Evolutionary conservation across 2,888 invertebrate species (phyloP).

Genomic region (Callosobruchus maculatus): DNA sequence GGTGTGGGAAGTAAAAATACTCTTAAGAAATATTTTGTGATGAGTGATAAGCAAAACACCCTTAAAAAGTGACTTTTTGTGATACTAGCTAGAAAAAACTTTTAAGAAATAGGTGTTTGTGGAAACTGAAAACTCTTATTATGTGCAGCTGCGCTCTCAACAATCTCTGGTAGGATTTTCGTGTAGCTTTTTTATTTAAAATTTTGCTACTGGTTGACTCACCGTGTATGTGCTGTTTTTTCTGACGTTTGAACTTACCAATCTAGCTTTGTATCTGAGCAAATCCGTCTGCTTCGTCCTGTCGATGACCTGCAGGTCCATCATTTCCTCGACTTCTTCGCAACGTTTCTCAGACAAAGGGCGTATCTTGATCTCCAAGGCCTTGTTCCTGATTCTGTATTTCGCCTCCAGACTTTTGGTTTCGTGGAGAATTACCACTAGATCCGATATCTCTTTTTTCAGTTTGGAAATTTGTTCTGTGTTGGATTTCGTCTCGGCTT

Average conservation of each 20-base stretch:
- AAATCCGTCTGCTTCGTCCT: constrained; percentile 71
- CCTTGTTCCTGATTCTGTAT: constrained; percentile 29
- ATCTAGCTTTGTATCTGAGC: constrained; percentile 64
- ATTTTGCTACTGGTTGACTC: too few relatives aligned
- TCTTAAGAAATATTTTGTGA: too few relatives aligned
- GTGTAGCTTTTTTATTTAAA: too few relatives aligned
- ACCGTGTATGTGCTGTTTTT: too few relatives aligned
- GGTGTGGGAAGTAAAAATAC: too few relatives aligned
- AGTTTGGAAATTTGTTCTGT: constrained; percentile 65
- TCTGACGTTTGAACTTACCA: constrained; percentile 44
- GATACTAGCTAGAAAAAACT: too few relatives aligned
- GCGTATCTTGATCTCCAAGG: constrained; percentile 42
- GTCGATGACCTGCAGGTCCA: constrained; percentile 69
- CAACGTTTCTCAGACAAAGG: constrained; percentile 52
- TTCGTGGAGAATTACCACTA: constrained; percentile 59
- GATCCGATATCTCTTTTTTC: constrained; percentile 69
- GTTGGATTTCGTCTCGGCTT: constrained; percentile 69
- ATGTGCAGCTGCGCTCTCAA: too few relatives aligned
- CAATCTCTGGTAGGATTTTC: too few relatives aligned
- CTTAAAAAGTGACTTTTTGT: too few relatives aligned
- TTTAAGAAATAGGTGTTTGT: too few relatives aligned
- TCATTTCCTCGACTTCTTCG: constrained; percentile 53
- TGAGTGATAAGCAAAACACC: too few relatives aligned
- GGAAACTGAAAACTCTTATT: too few relatives aligned
- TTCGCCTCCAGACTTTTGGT: constrained; percentile 53